Base-by-base conservation (phyloP, 2,888 invertebrate genomes). In the Cacoxenus indagator region DNA sequence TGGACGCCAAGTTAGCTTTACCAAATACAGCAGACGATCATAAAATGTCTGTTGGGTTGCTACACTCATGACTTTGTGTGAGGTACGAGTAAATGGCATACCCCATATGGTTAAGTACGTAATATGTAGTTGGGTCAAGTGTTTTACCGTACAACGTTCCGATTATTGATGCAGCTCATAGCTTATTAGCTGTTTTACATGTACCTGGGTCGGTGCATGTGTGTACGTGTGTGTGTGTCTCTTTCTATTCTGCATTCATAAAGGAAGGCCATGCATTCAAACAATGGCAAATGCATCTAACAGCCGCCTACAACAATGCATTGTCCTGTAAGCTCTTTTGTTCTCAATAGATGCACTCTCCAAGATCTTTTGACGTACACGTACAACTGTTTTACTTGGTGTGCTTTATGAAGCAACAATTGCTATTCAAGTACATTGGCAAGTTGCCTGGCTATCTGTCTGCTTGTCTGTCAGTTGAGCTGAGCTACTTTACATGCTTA, bases 41-140 rank as follows among this genome's bases (percentile, higher is more conserved):
- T n/a, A n/a, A n/a, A n/a, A 17, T 57, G 57, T 26, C 4, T 57
- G 27, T 26, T 17, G 55, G 17, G 19, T 43, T 43, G 45, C 3
- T 43, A n/a, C 4, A 43, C 45, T n/a, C 45, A 9, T 43, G n/a
- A n/a, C 45, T 43, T 9, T n/a, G 45, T 43, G n/a, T 43, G 5
- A 9, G n/a, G 45, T 43, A 43, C n/a, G 45, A 3, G n/a, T 1
- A 37, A 37, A n/a, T n/a, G n/a, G 37, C 11, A 6, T 37, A 11
- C 37, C 9, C 1, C 48, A 48, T 48, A 51, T 22, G 51, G 11
- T 5, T 14, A 11, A 9, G 22, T 62, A 24, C 26, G 24, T 62
- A 62, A 62, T 62, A 43, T 62, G 61, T 22, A 45, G 61, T 62
- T 9, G 61, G 61, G 61, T 62, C 61, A 62, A 62, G 61, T 62